Percentiles rank a stretch among this genome's conserved stretches.
Evolutionary conservation across 1,140 invertebrate genomes (phyloP).

Genomic region (Ceratina calcarata): DNA sequence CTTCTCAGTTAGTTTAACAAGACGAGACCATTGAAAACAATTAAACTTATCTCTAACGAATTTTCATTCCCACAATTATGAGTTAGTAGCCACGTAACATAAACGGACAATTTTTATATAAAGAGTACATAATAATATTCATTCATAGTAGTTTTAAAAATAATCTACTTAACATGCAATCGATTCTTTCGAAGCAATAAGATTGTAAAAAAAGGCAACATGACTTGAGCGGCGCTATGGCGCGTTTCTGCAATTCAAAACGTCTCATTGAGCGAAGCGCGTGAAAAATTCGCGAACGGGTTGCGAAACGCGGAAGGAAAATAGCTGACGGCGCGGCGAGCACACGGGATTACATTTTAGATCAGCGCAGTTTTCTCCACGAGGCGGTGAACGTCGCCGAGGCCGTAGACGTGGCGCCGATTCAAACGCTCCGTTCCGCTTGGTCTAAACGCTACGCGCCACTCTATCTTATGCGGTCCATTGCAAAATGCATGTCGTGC

Average conservation of each 20-base stretch:
- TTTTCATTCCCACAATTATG: no score
- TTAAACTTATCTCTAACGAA: no score
- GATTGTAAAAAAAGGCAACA: no score
- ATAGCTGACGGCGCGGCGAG: constrained; percentile 6
- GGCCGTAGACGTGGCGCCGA: constrained; percentile 64
- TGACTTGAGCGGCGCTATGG: no score
- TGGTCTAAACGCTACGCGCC: constrained; percentile 48
- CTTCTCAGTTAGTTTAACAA: neutral
- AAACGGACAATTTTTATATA: no score
- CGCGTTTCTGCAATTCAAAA: neutral
- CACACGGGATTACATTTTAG: constrained; percentile 49
- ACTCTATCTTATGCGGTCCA: constrained; percentile 5
- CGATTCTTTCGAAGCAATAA: no score
- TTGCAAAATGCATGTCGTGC: neutral
- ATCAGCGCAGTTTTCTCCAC: constrained; percentile 61
- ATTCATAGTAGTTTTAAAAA: no score
- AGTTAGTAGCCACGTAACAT: no score
- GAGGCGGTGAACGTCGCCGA: constrained; percentile 51
- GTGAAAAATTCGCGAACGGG: neutral
- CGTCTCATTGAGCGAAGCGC: neutral
- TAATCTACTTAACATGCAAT: no score
- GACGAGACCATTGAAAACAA: no score
- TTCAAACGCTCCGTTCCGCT: constrained; percentile 64
- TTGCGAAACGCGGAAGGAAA: constrained; percentile 42
- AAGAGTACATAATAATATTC: no score